These are phyloP conservation scores for Anoplopoma fimbria DNA, from an alignment of 2,113 vertebrate genomes.

Conservation along the genomic window DNA sequence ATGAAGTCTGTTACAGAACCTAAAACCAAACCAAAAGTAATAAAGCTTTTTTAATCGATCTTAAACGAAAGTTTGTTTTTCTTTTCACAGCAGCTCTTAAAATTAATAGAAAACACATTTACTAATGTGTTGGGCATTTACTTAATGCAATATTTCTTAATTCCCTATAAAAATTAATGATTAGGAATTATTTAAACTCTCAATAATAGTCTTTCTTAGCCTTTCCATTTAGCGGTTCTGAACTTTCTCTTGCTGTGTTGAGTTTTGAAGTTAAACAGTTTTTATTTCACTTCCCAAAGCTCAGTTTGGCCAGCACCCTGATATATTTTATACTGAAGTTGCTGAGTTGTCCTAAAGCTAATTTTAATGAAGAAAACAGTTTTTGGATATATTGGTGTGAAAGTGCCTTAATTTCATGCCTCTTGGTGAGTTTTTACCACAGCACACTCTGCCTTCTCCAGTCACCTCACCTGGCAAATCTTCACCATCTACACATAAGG, in stretches of 20 bases:
- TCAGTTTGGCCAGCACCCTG: neutral
- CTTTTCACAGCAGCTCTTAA: constrained; percentile 2
- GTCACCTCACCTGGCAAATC: no score
- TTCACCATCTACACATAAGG: no score
- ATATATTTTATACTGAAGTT: neutral
- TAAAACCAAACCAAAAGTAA: constrained; percentile 30
- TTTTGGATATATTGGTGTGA: neutral
- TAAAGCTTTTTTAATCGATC: neutral
- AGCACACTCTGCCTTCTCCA: no score
- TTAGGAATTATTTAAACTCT: neutral
- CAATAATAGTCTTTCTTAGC: neutral
- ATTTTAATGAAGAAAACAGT: no score
- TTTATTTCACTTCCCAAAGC: neutral
- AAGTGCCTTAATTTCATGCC: neutral
- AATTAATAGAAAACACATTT: constrained; percentile 20
- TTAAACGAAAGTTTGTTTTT: constrained; percentile 7
- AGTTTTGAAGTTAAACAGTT: neutral
- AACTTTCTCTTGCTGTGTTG: neutral
- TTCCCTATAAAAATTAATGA: neutral
- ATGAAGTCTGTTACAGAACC: constrained; percentile 30
- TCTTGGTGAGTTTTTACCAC: neutral
- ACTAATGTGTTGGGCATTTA: neutral
- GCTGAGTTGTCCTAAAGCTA: neutral
- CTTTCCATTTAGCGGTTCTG: neutral
- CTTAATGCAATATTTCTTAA: neutral